Percentiles rank a stretch among this genome's conserved stretches.
phyloP scores from a whole-genome alignment of 2,113 vertebrate species.

The Corythornis cristatus region DNA sequence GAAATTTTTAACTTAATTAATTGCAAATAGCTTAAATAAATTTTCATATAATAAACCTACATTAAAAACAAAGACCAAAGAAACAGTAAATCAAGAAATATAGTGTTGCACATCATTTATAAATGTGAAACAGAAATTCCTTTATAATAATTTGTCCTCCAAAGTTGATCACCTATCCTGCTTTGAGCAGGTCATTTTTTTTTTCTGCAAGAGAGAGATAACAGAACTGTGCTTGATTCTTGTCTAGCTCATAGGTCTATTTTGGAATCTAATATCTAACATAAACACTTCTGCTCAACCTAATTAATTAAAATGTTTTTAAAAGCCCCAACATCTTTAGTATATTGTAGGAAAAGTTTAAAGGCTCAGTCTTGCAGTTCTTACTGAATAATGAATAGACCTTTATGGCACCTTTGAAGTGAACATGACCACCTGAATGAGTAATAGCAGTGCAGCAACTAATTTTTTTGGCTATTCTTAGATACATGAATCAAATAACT shows the following conservation, averaged over 20 bases:
- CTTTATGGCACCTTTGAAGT: neutral
- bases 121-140: neutral
- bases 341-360: neutral
- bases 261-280: neutral
- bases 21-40: neutral
- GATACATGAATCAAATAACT: neutral
- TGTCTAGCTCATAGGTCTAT: neutral
- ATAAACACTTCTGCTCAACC: neutral
- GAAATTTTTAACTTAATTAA: neutral
- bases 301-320: neutral
- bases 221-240: neutral
- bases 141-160: neutral
- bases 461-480: neutral
- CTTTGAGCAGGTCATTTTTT: neutral
- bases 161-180: neutral
- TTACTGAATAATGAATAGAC: constrained; percentile 23
- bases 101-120: neutral
- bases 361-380: neutral
- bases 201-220: neutral
- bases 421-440: neutral
- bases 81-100: neutral
- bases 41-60: neutral
- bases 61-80: neutral
- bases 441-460: neutral
- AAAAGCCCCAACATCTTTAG: neutral